Base-by-base conservation (phyloP, 2,113 vertebrate species). In the Solea senegalensis region DNA sequence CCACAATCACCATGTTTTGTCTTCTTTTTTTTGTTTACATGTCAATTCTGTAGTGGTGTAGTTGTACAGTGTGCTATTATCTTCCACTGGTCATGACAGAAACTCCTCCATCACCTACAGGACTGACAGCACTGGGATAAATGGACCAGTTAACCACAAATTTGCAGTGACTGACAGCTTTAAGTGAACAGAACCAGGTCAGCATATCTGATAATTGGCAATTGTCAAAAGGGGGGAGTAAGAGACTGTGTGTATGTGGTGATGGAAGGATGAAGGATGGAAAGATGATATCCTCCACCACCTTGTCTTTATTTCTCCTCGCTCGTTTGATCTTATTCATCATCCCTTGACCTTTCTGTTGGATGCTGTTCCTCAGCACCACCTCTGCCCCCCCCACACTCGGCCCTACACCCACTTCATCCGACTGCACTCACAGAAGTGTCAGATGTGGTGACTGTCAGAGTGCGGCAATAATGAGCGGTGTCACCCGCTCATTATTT, bases 131-230 rank as follows among this genome's bases (percentile, higher is more conserved):
- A 6, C 16, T 34, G 50, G 21, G 60, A 57, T 70, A 77, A 83
- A 81, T 76, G 72, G 53, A 12, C 48, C 52, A 7, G 65, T 74
- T 72, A 84, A 69, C 39, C 39, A n/a, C 12, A 50, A 27, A 56
- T 78, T 73, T 59, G 56, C n/a, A 40, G 48, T 82, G 78, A 90
- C 61, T 76, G 80, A 85, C 79, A 72, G 69, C 48, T 76, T 75
- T 56, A 68, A 76, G 78, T 62, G 78, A 65, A 65, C 70, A 52
- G 16, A 59, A 82, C 61, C 59, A 45, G 72, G 70, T 83, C 85
- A 88, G 80, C 84, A 86, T 60, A 80, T 87, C 83, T 86, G 53
- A 69, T 87, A 88, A 91, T 84, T 84, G 87, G 58, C 76, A 71
- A 72, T 71, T 78, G 72, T 72, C 27, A n/a, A 78, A 78, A 46